These are phyloP conservation scores for Bufo bufo DNA, from an alignment of 2,113 vertebrate species.

Conservation along the genomic window DNA sequence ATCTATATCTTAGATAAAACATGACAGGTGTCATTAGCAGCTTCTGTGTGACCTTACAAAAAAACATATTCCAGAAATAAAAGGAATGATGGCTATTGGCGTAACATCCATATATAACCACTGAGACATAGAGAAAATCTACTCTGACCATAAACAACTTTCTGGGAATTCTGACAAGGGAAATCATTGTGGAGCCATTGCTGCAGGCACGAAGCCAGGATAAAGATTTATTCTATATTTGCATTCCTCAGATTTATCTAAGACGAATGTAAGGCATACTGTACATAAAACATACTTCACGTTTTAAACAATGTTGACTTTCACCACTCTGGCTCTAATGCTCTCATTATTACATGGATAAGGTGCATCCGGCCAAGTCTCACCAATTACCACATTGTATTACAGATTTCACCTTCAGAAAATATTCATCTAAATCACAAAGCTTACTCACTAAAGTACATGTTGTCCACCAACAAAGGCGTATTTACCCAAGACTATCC, in stretches of 20 bases:
- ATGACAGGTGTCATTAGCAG: not conserved
- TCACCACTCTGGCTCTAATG: not conserved
- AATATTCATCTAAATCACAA: not conserved
- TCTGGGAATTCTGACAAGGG: conserved; percentile 17
- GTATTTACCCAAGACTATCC: conserved; percentile 43
- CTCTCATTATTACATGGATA: conserved; percentile 17
- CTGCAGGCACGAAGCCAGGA: not conserved
- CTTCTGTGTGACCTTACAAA: not conserved
- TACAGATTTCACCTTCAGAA: not conserved
- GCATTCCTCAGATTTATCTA: not conserved
- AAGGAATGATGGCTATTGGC: not conserved
- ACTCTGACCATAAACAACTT: conserved; percentile 13
- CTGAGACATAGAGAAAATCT: not conserved
- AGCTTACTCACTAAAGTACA: conserved; percentile 23
- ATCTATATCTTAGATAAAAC: too few relatives aligned
- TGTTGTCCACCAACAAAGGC: not conserved
- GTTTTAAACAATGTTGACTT: conserved; percentile 8
- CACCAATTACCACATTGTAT: not conserved
- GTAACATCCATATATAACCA: not conserved
- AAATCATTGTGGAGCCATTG: not conserved
- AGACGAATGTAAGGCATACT: not conserved
- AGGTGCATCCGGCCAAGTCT: not conserved
- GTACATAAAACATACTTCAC: too few relatives aligned
- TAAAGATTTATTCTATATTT: conserved; percentile 11
- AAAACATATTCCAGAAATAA: too few relatives aligned